phyloP scores from a whole-genome alignment of 2,888 invertebrate genomes.

The Acanthoscelides obtectus region DNA sequence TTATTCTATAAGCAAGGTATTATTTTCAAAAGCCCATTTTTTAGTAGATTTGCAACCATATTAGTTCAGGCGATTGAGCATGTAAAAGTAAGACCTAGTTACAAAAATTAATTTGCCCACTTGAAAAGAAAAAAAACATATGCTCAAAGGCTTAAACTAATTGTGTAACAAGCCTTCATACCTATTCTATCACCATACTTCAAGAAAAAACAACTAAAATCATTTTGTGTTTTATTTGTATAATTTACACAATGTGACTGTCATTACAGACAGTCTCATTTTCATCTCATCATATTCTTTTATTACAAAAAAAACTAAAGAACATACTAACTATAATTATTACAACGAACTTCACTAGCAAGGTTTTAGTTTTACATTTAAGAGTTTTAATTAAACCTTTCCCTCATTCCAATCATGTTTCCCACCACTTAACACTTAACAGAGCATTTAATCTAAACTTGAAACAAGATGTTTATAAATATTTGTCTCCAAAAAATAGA shows the following conservation, averaged over 20 bases:
- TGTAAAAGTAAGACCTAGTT: too few relatives aligned
- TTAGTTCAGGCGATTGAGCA: too few relatives aligned
- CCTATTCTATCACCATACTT: neutral
- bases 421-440: neutral
- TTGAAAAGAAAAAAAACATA: too few relatives aligned
- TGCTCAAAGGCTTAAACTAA: neutral
- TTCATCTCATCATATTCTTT: neutral
- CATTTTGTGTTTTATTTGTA: neutral
- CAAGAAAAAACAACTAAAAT: neutral
- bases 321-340: conserved; percentile 17
- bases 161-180: neutral
- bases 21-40: too few relatives aligned
- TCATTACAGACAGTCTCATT: neutral
- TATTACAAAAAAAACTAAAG: conserved; percentile 4
- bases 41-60: too few relatives aligned
- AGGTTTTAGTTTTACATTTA: conserved; percentile 23
- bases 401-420: neutral
- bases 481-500: too few relatives aligned
- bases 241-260: neutral
- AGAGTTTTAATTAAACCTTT: neutral
- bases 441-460: neutral
- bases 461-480: too few relatives aligned
- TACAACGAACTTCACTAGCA: conserved; percentile 28
- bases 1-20: too few relatives aligned
- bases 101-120: too few relatives aligned